Base-by-base conservation (phyloP, 1,140 invertebrate species). In the Adoxophyes honmai region DNA sequence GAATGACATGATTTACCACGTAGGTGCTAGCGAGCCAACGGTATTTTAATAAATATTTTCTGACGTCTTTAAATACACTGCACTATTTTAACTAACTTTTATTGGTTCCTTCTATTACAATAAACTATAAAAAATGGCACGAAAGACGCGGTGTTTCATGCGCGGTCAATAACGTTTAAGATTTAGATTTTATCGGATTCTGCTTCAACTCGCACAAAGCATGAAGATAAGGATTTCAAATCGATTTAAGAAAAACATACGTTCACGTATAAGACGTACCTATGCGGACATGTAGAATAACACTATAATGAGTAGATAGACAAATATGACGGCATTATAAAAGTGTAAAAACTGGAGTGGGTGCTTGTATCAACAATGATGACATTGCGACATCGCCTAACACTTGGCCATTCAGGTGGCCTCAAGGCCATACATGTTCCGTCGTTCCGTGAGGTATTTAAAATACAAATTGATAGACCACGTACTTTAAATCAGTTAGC, bases 1-100 rank as follows among this genome's bases (percentile, higher is more conserved):
- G 52, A 44, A 58, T 68, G 58, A 66, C 57, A 66, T 55, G 55
- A 60, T 64, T 62, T 53, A 63, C 64, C 68, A 70, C 69, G 72
- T 68, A 75, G 66, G 59, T 69, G 70, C 63, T 55, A 57, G 60
- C 8, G 28, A 28, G 52, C 34, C 28, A 48, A 55, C 57, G 63
- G 44, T 54, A 57, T 38, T 53, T 64, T 54, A 60, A 64, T 58
- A 39, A 38, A 53, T 53, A 58, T 34, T 51, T 48, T 14, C 60
- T 21, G 51, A 70, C 37, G 14, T 52, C 28, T 39, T 57, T 28
- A 11, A 9, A 0, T 34, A 48, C 21, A 6, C 6, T 3, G 21
- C 21, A 28, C n/a, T 33, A 16, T 21, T 9, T 18, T 42, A 42
- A 38, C 11, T 13, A 36, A 36, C 3, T 36, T 28, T 3, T 28